Evolutionary conservation across 1,140 invertebrate species (phyloP), one percentile per base, ranked within the genome.

Genomic region (Drosophila yakuba): DNA sequence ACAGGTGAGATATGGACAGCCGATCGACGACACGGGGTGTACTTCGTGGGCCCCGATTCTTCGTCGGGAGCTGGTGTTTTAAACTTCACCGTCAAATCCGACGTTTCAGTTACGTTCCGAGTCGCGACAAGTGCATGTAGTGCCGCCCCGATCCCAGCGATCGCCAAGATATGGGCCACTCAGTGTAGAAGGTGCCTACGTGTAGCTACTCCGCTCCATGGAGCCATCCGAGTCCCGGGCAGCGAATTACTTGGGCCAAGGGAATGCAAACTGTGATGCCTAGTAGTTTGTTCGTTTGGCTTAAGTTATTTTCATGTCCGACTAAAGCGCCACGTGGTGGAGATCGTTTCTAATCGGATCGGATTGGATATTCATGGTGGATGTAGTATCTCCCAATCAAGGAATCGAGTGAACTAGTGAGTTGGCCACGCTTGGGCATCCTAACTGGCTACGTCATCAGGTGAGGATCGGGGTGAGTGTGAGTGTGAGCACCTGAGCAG

Each of bases 191-290:
- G 23, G 23, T 63, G 55, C 51, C 45, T 58, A 56, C 55, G 68
- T 74, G 75, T 74, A 74, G 25, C 15, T 32, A 7, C 36, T 8
- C 10, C 32, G 41, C 28, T 17, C 17, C 17, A 12, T 32, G 15
- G 25, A 50, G 14, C 23, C 6, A 32, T 12, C 14, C 8, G 6
- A 6, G 10, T 3, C 23, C 48, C 25, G 51, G 58, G 76, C 84
- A 86, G 91, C 88, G 76, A 91, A 92, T 92, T 91, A 82, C 91
- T 92, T 92, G 90, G 89, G 91, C 91, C 91, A 92, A 91, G 90
- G 89, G 91, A 84, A 92, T 92, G 58, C 74, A 92, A 91, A 92
- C 91, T 92, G 81, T 91, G 41, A 74, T 67, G 48, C 38, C 64
- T 74, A 88, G 62, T 79, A 92, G 91, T 92, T 92, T 92, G 91